These are phyloP conservation scores for Drosophila mimetica DNA, from an alignment of 2,888 invertebrate genomes.

Conservation along the genomic window DNA sequence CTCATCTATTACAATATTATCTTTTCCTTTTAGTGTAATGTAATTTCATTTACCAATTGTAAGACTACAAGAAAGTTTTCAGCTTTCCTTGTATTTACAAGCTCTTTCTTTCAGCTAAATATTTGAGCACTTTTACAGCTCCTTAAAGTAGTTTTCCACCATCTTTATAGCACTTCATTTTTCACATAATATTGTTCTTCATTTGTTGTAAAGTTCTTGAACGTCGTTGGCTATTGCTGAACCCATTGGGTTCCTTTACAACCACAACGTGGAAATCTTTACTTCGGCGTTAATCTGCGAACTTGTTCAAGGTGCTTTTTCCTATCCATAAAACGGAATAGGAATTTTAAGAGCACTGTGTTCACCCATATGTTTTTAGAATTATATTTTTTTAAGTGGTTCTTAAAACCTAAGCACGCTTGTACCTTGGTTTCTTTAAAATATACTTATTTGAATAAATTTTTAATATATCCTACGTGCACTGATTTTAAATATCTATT, in stretches of 20 bases:
- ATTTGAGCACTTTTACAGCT: neutral
- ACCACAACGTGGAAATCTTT: conserved; percentile 69
- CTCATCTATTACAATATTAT: neutral
- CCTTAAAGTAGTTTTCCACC: neutral
- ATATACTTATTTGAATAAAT: too few species aligned
- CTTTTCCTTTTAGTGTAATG: neutral
- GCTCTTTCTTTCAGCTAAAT: neutral
- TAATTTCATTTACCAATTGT: neutral
- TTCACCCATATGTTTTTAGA: conserved; percentile 37
- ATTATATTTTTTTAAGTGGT: neutral
- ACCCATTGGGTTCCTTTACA: conserved; percentile 28
- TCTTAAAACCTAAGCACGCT: too few species aligned
- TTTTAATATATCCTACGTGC: too few species aligned
- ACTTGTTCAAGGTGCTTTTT: conserved; percentile 33
- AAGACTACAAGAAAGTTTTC: conserved; percentile 3
- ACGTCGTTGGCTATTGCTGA: conserved; percentile 48
- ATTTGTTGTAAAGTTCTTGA: conserved; percentile 70
- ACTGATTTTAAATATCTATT: too few species aligned
- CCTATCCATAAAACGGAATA: conserved; percentile 25
- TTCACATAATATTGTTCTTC: neutral
- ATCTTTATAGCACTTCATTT: neutral
- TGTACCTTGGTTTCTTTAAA: too few species aligned
- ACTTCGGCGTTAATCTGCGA: conserved; percentile 63
- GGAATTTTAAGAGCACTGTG: conserved; percentile 42
- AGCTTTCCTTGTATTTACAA: neutral